Conservation (phyloP, 2,113 vertebrate genomes). For the Acanthisitta chloris region DNA sequence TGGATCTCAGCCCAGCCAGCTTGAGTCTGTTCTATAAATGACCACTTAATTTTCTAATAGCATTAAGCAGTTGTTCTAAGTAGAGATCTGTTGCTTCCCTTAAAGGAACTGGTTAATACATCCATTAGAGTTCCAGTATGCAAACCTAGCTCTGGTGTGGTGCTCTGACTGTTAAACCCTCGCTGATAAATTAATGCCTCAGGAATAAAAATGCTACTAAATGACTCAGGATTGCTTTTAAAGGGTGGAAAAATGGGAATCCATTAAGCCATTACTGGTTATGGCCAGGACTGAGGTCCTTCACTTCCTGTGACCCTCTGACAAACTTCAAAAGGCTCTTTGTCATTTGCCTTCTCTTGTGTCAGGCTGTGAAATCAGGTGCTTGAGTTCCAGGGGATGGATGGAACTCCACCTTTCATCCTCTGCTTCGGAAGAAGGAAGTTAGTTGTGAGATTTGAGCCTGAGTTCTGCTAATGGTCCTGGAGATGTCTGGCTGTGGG, state of each 20-base stretch:
- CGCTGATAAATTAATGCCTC: neutral
- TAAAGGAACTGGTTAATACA: neutral
- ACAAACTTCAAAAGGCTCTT: neutral
- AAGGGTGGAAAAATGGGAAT: neutral
- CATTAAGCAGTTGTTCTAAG: neutral
- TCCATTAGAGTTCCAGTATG: neutral
- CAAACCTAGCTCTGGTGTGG: neutral
- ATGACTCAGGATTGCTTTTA: neutral
- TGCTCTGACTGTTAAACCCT: neutral
- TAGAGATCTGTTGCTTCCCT: neutral
- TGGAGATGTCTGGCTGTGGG: neutral
- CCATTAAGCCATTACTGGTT: neutral
- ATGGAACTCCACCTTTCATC: neutral
- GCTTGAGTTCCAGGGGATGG: neutral
- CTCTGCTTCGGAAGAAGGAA: neutral
- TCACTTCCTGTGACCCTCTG: neutral
- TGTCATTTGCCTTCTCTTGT: neutral
- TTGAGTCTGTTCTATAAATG: constrained; percentile 11
- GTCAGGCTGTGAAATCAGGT: neutral
- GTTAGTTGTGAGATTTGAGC: neutral
- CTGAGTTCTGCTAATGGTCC: neutral
- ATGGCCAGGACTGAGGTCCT: too few species aligned
- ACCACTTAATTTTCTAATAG: constrained; percentile 35
- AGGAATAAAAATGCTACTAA: neutral
- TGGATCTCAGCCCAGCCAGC: neutral